Conservation (phyloP, 2,888 invertebrate genomes). For the Cheilosia variabilis region DNA sequence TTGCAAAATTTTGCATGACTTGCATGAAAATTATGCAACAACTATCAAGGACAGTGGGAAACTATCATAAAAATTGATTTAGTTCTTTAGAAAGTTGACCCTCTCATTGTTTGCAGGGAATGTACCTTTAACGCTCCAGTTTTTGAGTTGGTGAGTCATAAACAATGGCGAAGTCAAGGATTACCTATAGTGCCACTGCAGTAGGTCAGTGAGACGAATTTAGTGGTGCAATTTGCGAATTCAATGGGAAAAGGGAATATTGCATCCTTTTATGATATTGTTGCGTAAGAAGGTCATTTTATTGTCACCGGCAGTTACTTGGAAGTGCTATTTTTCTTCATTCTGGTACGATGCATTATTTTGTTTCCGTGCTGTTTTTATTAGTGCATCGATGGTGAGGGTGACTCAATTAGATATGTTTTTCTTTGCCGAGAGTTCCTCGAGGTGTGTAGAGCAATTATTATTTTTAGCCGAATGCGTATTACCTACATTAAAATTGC, state of each 20-base stretch:
- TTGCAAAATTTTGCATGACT: constrained; percentile 19
- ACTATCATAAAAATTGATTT: constrained; percentile 32
- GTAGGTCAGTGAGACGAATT: constrained; percentile 52
- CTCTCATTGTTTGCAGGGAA: neutral
- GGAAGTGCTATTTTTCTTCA: neutral
- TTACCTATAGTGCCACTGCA: constrained; percentile 30
- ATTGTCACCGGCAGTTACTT: neutral
- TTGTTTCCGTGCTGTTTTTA: too few species aligned
- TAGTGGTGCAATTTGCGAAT: neutral
- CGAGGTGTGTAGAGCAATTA: too few species aligned
- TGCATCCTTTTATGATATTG: neutral
- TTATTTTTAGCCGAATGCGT: too few species aligned
- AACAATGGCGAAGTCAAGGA: constrained; percentile 25
- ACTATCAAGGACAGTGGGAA: constrained; percentile 5
- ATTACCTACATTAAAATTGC: too few species aligned
- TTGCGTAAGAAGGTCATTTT: constrained; percentile 12
- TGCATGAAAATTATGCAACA: constrained; percentile 36
- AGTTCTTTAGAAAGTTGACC: constrained; percentile 26
- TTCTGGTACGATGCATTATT: neutral
- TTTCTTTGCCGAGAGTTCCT: too few species aligned
- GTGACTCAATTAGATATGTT: too few species aligned
- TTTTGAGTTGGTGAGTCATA: constrained; percentile 17
- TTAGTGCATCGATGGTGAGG: too few species aligned
- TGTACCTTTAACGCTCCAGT: constrained; percentile 18
- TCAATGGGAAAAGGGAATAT: neutral